Evolutionary conservation across 2,888 invertebrate genomes (phyloP), one percentile per base, ranked within the genome.

Genomic region (Anoplius nigerrimus): DNA sequence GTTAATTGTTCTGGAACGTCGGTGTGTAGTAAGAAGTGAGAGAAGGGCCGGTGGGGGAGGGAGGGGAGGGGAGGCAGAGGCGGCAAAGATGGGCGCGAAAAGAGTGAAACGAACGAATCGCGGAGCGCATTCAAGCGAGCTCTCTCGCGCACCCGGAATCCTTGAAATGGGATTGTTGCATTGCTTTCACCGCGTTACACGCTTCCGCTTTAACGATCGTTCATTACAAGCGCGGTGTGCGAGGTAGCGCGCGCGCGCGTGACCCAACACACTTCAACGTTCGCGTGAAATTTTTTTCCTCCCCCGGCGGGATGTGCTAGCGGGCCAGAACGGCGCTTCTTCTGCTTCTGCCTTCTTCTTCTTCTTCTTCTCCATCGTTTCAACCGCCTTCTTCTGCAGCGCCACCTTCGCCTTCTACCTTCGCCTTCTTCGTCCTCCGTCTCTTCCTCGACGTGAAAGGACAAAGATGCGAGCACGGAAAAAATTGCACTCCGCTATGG

Each of bases 1-100:
- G 86, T 87, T 88, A 87, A 88, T 88, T 87, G 85, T 87, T 79
- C 72, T 76, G 74, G 78, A 80, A 76, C 73, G 75, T 65, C 67
- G n/a, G n/a, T n/a, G n/a, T n/a, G n/a, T n/a, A n/a, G n/a, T n/a
- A n/a, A n/a, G n/a, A n/a, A n/a, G 42, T 54, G 59, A 27, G 42
- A 18, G 20, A 15, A 51, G 27, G 53, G 42, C 18, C 18, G 46
- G 15, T n/a, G n/a, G n/a, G n/a, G n/a, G n/a, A n/a, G n/a, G n/a
- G n/a, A n/a, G n/a, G n/a, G n/a, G n/a, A n/a, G n/a, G n/a, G n/a
- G n/a, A n/a, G n/a, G n/a, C n/a, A n/a, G n/a, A n/a, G n/a, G n/a
- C n/a, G n/a, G n/a, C n/a, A n/a, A n/a, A n/a, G 63, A 64, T 59
- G 69, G 61, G 71, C 72, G 66, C 58, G 74, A 58, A 42, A 20